Conservation (phyloP, 2,797 vertebrate genomes). For the Melanotaenia boesemani region DNA sequence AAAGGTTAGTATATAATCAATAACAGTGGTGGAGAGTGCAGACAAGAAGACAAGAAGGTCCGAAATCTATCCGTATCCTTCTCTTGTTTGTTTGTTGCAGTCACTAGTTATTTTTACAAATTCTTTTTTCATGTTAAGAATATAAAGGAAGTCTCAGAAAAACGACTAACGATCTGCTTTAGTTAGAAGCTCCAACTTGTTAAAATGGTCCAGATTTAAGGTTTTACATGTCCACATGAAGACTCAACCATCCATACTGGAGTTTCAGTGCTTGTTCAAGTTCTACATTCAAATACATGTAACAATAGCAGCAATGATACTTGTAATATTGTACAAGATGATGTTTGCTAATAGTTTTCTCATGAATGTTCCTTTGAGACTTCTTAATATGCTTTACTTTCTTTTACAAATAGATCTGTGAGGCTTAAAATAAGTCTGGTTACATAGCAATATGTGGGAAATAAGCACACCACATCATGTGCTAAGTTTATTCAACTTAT, state of each 20-base stretch:
- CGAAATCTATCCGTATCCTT: conserved; percentile 47
- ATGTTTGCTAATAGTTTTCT: no score
- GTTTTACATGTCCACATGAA: background rate
- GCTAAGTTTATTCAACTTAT: no score
- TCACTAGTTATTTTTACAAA: background rate
- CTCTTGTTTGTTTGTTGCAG: conserved; percentile 20
- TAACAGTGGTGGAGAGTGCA: conserved; percentile 58
- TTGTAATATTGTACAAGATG: background rate
- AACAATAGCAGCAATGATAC: background rate
- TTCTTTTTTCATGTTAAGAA: conserved; percentile 6
- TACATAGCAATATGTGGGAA: no score
- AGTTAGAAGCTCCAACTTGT: background rate
- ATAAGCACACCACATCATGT: no score
- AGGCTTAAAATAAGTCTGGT: no score
- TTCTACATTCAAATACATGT: background rate
- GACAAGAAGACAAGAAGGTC: conserved; percentile 48
- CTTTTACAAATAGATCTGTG: no score
- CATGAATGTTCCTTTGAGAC: background rate
- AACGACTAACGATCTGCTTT: no score
- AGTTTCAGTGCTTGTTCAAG: background rate
- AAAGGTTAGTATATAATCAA: conserved; percentile 80
- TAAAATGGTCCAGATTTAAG: background rate
- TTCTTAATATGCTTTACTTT: no score
- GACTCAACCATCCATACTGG: background rate
- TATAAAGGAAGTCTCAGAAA: background rate